Conservation (phyloP, 2,113 vertebrate species). For the Felis chaus region DNA sequence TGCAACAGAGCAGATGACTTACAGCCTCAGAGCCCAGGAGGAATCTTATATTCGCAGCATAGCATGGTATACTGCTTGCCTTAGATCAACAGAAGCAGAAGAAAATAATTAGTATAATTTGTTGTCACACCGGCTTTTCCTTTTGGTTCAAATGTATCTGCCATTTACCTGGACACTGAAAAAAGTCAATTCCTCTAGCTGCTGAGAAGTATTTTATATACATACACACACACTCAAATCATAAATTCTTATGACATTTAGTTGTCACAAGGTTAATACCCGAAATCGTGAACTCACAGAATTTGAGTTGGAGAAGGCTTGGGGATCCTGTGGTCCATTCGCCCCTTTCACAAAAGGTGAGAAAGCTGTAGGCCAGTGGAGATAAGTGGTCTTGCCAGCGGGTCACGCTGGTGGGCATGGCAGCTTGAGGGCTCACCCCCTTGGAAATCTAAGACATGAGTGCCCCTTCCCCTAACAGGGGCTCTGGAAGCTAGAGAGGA, state of each 20-base stretch:
- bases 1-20: constrained; percentile 30
- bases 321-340: neutral
- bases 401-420: neutral
- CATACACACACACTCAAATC: neutral
- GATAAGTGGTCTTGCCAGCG: neutral
- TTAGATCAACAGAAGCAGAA: constrained; percentile 12
- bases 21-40: neutral
- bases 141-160: constrained; percentile 33
- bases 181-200: neutral
- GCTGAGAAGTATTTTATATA: neutral
- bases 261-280: neutral
- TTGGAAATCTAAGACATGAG: neutral
- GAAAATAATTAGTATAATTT: constrained; percentile 53
- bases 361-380: neutral
- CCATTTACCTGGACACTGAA: neutral
- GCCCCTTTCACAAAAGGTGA: neutral
- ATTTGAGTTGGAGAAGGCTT: neutral
- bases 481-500: neutral
- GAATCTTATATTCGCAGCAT: neutral
- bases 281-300: neutral
- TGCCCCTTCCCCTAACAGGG: neutral
- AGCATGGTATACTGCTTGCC: accelerated
- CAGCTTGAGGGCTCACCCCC: neutral
- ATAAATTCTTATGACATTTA: neutral
- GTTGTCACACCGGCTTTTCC: constrained; percentile 3